Evolutionary conservation across 2,888 invertebrate genomes (phyloP), one percentile per base, ranked within the genome.

Genomic region (Metalampra italica): DNA sequence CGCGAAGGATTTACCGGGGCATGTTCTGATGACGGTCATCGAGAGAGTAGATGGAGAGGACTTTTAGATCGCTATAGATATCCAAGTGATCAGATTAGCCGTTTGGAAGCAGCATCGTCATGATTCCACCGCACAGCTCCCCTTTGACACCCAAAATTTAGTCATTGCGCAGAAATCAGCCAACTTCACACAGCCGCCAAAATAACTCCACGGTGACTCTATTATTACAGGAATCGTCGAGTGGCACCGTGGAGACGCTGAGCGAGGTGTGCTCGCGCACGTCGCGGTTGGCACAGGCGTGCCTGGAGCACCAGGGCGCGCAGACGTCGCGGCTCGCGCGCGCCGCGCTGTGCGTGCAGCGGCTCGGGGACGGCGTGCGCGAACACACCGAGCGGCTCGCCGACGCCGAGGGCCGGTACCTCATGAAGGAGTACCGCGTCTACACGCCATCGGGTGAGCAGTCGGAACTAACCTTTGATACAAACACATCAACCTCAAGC

Each of bases 381-480:
- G 55, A 48, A 0, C 62, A 66, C 0, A 29, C 78, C 1, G 46
- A 42, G 0, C 11, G 14, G 0, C 69, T 70, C 0, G 75, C 68
- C 0, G 55, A 70, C 29, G 12, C 80, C 5, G 84, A 88, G 58
- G 62, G 46, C 0, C 60, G 60, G 7, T 83, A 74, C 46, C 64
- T 90, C 1, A 60, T 47, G 3, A 60, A 76, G 1, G 76, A 87
- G 45, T 90, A 83, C 29, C 75, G 62, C 38, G 56, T 78, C 0
- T 90, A 90, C 43, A 68, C 74, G 3, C 88, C 90, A 1, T 78
- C 80, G 9, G 90, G 90, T 90, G 9, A 68, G 71, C 55, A 1
- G n/a, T n/a, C 3, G 34, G 34, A 5, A 34, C 34, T 34, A 30
- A 30, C n/a, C n/a, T 30, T 30, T 5, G 30, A 8, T 7, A 30